phyloP scores from a whole-genome alignment of 2,888 invertebrate species.

The Leptarthrus brevirostris region DNA sequence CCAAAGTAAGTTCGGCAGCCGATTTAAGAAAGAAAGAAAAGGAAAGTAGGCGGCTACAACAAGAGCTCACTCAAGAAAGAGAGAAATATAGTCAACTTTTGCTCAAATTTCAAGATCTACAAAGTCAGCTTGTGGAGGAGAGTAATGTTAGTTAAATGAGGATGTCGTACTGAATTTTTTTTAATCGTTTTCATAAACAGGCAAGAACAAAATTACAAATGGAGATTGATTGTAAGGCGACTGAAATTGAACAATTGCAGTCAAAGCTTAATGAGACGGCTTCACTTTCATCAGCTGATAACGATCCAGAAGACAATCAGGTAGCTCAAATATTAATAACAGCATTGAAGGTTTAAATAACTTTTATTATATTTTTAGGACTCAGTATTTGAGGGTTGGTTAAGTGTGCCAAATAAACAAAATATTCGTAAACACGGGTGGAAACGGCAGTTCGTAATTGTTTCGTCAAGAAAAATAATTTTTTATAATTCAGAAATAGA shows the following conservation, averaged over 20 bases:
- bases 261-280: conserved; percentile 91
- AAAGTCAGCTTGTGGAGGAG: conserved; percentile 86
- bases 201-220: conserved; percentile 83
- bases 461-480: conserved; percentile 95
- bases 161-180: conserved; percentile 5
- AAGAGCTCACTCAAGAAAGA: conserved; percentile 92
- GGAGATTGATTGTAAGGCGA: conserved; percentile 97
- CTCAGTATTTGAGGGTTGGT: conserved; percentile 92
- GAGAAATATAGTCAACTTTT: conserved; percentile 93
- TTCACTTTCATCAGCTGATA: conserved; percentile 90
- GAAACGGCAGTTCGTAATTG: conserved; percentile 97
- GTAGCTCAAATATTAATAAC: conserved; percentile 56
- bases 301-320: conserved; percentile 80
- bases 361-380: conserved; percentile 69
- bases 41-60: conserved; percentile 93
- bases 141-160: conserved; percentile 71
- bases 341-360: background rate
- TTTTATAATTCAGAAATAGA: conserved; percentile 96
- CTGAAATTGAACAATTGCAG: conserved; percentile 92
- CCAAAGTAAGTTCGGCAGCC: conserved; percentile 80
- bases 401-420: conserved; percentile 94
- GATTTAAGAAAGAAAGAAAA: conserved; percentile 91
- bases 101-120: conserved; percentile 85
- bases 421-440: conserved; percentile 96
- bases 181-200: conserved; percentile 54